Percentiles rank a stretch among this genome's conserved stretches.
Evolutionary conservation across 2,797 vertebrate genomes (phyloP).

Genomic region (Tympanoctomys barrerae): DNA sequence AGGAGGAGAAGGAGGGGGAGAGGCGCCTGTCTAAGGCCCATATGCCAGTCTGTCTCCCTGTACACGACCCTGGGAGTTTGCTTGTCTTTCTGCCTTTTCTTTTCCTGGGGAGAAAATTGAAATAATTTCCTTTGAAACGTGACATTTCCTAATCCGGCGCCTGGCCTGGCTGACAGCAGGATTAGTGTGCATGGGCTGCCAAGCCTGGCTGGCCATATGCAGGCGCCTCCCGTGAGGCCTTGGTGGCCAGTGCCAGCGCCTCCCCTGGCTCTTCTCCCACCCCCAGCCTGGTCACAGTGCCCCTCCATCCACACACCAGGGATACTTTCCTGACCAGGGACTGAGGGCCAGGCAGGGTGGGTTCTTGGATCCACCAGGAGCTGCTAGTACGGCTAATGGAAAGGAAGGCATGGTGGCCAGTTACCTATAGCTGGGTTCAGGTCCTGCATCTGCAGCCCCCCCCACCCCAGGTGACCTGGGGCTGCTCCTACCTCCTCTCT

Average conservation of each 20-base stretch:
- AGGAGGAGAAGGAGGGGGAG: not conserved
- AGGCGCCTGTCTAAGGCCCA: not conserved
- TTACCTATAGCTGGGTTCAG: not conserved
- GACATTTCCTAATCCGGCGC: constrained; percentile 82
- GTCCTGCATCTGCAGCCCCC: not conserved
- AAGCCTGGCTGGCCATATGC: constrained; percentile 74
- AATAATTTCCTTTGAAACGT: constrained; percentile 84
- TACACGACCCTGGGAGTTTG: constrained; percentile 57
- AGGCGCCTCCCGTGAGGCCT: not conserved
- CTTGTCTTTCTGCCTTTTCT: constrained; percentile 79
- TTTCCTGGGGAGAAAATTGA: constrained; percentile 79
- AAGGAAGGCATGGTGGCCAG: not conserved
- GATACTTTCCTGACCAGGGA: not conserved
- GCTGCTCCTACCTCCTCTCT: not conserved
- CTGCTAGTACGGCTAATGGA: not conserved
- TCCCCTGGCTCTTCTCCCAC: constrained; percentile 3
- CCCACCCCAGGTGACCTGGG: not conserved
- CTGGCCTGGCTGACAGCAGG: constrained; percentile 78
- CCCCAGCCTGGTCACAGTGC: not conserved
- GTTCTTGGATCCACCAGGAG: not conserved
- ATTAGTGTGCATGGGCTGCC: constrained; percentile 64
- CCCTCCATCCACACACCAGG: not conserved
- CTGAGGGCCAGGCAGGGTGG: not conserved
- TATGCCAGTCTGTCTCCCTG: constrained; percentile 47
- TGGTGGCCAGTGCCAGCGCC: not conserved